Evolutionary conservation across 2,888 invertebrate species (phyloP).

Genomic region (Leptarthrus brevirostris): DNA sequence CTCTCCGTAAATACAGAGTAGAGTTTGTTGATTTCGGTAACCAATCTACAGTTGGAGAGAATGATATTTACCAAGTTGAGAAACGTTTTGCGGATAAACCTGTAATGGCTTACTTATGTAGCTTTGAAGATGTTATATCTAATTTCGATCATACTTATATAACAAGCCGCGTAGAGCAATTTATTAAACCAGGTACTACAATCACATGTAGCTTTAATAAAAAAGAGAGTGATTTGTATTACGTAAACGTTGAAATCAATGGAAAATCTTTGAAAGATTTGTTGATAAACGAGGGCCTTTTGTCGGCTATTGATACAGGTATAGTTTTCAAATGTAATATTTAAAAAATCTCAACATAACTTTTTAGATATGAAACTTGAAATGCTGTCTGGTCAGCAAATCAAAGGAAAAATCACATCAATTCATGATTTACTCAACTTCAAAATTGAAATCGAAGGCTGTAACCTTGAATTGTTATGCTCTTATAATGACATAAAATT

Average conservation of each 20-base stretch:
- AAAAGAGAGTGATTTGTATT: slow-evolving; percentile 59
- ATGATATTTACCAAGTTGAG: slow-evolving; percentile 78
- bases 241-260: slow-evolving; percentile 63
- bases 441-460: slow-evolving; percentile 63
- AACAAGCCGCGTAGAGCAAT: slow-evolving; percentile 64
- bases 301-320: slow-evolving; percentile 60
- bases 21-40: slow-evolving; percentile 84
- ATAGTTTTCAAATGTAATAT: not conserved
- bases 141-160: slow-evolving; percentile 67
- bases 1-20: slow-evolving; percentile 73
- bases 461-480: slow-evolving; percentile 63
- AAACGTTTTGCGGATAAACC: slow-evolving; percentile 74
- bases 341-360: not conserved
- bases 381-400: slow-evolving; percentile 63
- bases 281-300: slow-evolving; percentile 60
- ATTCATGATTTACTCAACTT: slow-evolving; percentile 64
- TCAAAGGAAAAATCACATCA: slow-evolving; percentile 62
- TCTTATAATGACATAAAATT: slow-evolving; percentile 64
- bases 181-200: slow-evolving; percentile 61
- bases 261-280: slow-evolving; percentile 61
- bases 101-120: slow-evolving; percentile 77
- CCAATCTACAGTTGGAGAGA: slow-evolving; percentile 72
- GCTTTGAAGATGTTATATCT: slow-evolving; percentile 73
- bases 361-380: slow-evolving; percentile 61
- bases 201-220: slow-evolving; percentile 62